A percentile compares a stretch with the other conserved stretches of the same genome.
These are phyloP conservation scores for Chionomys nivalis DNA, from an alignment of 2,113 vertebrate species.

Conservation along the genomic window DNA sequence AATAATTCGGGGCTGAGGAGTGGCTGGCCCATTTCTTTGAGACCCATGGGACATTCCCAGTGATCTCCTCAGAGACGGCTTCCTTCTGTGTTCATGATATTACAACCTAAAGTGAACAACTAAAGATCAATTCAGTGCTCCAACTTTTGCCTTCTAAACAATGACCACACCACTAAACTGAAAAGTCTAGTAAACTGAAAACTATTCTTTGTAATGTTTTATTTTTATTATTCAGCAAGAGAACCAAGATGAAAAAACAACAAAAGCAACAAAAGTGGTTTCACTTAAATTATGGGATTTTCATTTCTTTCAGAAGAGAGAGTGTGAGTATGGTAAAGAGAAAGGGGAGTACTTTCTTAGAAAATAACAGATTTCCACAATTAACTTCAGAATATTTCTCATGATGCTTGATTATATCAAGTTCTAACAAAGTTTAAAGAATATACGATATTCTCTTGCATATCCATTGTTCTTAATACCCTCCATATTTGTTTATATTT, in stretches of 20 bases:
- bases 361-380: not conserved
- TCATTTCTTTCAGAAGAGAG: not conserved
- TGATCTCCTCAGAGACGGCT: rapidly evolving
- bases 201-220: not conserved
- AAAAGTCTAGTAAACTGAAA: not conserved
- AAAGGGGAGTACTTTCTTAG: not conserved
- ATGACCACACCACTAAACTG: not conserved
- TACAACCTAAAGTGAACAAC: not conserved
- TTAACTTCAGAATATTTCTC: not conserved
- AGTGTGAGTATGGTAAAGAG: not conserved
- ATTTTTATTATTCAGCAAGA: not conserved
- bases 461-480: not conserved
- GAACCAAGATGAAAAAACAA: not conserved
- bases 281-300: not conserved
- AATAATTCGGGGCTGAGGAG: not conserved
- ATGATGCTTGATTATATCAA: not conserved
- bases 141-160: not conserved
- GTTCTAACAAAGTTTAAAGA: not conserved
- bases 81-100: not conserved
- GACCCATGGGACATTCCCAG: not conserved
- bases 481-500: not conserved
- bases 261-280: not conserved
- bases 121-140: not conserved
- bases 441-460: not conserved
- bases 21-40: not conserved